phyloP scores from a whole-genome alignment of 1,140 invertebrate genomes.

The Zaprionus capensis region DNA sequence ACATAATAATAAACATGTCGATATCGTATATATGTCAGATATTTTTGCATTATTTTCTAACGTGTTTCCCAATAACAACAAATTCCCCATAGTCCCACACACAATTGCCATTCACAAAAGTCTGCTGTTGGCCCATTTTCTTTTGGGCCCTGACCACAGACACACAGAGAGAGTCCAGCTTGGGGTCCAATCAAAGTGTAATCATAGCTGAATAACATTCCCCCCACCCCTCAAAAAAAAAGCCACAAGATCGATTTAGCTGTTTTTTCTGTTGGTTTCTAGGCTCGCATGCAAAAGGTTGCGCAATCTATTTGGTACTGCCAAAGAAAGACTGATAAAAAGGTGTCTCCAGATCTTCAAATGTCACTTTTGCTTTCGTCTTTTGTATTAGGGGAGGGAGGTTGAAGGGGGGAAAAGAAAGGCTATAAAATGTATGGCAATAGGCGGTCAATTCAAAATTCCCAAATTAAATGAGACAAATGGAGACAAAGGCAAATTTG shows the following conservation, averaged over 20 bases:
- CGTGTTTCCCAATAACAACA: slow-evolving; percentile 18
- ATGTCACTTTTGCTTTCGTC: slow-evolving; percentile 77
- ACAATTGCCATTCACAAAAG: slow-evolving; percentile 32
- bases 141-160: slow-evolving; percentile 3
- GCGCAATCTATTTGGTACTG: slow-evolving; percentile 27
- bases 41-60: slow-evolving; percentile 23
- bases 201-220: slow-evolving; percentile 36
- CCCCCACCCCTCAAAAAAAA: slow-evolving; percentile 1
- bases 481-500: slow-evolving; percentile 57
- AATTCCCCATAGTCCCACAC: slow-evolving; percentile 15
- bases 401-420: slow-evolving; percentile 28
- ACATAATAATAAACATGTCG: slow-evolving; percentile 20
- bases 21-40: slow-evolving; percentile 22
- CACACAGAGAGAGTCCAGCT: slow-evolving; percentile 10
- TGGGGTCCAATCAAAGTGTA: slow-evolving; percentile 26
- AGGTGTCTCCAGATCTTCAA: slow-evolving; percentile 37
- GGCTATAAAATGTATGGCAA: slow-evolving; percentile 45
- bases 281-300: slow-evolving; percentile 16
- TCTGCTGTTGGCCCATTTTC: slow-evolving; percentile 12
- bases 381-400: slow-evolving; percentile 34
- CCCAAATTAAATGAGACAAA: slow-evolving; percentile 68
- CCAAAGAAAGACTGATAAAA: slow-evolving; percentile 14
- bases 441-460: slow-evolving; percentile 41
- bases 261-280: slow-evolving; percentile 20
- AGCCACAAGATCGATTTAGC: slow-evolving; percentile 24